Evolutionary conservation across 2,888 invertebrate species (phyloP).

Genomic region (Noctua janthina): DNA sequence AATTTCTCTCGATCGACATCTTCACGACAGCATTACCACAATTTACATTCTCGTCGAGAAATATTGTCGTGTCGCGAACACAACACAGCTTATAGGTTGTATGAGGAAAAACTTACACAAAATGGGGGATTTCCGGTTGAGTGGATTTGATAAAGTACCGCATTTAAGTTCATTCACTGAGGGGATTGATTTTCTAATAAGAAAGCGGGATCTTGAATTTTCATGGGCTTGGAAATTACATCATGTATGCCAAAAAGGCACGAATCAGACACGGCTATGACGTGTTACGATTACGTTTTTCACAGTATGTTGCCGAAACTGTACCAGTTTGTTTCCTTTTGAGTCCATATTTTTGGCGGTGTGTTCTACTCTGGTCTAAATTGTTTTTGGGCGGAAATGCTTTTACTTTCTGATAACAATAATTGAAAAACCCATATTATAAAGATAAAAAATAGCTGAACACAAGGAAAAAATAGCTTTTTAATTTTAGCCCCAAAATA

Average conservation of each 20-base stretch:
- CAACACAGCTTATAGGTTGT: background rate
- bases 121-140: slow-evolving; percentile 11
- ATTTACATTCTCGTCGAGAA: slow-evolving; percentile 14
- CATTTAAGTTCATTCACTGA: background rate
- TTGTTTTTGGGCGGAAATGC: accelerated
- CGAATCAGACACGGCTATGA: background rate
- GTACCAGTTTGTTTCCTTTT: background rate
- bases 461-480: background rate
- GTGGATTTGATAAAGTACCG: background rate
- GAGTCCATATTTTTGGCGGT: background rate
- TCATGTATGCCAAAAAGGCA: background rate
- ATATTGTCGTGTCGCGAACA: slow-evolving; percentile 5
- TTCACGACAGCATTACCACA: slow-evolving; percentile 1
- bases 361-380: background rate
- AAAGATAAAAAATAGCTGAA: background rate
- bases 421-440: background rate
- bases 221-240: background rate
- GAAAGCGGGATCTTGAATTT: background rate
- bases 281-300: background rate
- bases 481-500: background rate
- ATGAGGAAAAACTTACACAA: background rate
- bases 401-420: background rate
- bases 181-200: background rate
- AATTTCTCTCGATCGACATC: slow-evolving; percentile 4
- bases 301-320: background rate